Conservation (phyloP, 1,140 invertebrate genomes). For the Drosophila eugracilis region DNA sequence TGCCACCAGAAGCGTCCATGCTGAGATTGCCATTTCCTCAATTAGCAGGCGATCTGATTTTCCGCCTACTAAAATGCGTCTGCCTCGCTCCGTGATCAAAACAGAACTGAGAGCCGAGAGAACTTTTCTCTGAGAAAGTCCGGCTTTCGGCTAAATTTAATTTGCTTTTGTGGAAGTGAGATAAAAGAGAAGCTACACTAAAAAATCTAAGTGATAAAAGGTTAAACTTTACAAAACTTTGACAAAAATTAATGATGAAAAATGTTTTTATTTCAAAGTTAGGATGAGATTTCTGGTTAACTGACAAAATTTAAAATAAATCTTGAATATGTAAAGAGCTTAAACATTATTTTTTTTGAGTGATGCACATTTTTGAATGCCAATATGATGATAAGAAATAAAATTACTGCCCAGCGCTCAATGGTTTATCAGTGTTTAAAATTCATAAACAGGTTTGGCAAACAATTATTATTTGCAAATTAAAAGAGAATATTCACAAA, state of each 20-base stretch:
- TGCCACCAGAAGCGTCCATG: conserved; percentile 22
- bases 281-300: too few relatives aligned
- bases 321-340: too few relatives aligned
- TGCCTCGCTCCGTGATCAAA: conserved; percentile 16
- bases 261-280: too few relatives aligned
- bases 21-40: conserved; percentile 42
- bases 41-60: conserved; percentile 17
- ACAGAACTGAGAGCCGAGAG: conserved; percentile 20
- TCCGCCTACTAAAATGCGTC: not conserved
- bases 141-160: not conserved
- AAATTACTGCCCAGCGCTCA: not conserved
- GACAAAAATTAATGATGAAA: too few relatives aligned
- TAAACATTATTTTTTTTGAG: not conserved
- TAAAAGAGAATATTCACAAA: not conserved
- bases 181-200: too few relatives aligned
- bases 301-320: too few relatives aligned
- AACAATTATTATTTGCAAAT: not conserved
- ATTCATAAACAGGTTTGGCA: conserved; percentile 15
- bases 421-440: conserved; percentile 37
- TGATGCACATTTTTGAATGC: not conserved
- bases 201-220: not conserved
- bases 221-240: too few relatives aligned
- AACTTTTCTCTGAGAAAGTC: not conserved
- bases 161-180: conserved; percentile 2
- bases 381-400: conserved; percentile 19